phyloP scores from a whole-genome alignment of 2,888 invertebrate species.

The Chesias legatella region DNA sequence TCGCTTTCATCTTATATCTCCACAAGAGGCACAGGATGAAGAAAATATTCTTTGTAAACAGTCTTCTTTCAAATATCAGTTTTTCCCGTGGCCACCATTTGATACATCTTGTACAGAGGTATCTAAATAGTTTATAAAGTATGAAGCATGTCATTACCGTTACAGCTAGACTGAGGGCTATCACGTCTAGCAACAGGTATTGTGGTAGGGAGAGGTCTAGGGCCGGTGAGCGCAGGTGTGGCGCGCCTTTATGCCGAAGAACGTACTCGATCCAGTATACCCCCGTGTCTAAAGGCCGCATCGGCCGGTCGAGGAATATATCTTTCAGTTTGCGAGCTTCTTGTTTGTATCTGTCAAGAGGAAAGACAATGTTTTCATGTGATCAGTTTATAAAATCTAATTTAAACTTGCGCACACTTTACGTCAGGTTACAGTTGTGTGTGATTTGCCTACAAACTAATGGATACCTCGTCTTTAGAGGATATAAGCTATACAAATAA shows the following conservation, averaged over 20 bases:
- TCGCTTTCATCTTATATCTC: constrained; percentile 64
- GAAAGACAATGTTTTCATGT: neutral
- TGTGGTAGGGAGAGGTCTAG: constrained; percentile 70
- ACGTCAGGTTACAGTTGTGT: too few species aligned
- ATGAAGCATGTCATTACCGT: constrained; percentile 52
- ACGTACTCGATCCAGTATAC: constrained; percentile 85
- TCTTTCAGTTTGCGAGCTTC: constrained; percentile 70
- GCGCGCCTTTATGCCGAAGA: constrained; percentile 78
- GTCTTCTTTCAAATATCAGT: constrained; percentile 56
- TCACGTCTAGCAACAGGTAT: constrained; percentile 64
- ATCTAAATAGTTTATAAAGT: constrained; percentile 61
- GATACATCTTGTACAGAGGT: constrained; percentile 63
- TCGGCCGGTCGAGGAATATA: constrained; percentile 79
- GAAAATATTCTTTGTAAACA: constrained; percentile 58
- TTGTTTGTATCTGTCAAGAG: constrained; percentile 70
- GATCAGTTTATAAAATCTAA: too few species aligned
- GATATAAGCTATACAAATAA: too few species aligned
- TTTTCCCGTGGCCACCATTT: constrained; percentile 67
- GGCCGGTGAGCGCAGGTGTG: constrained; percentile 72
- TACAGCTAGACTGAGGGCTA: constrained; percentile 52
- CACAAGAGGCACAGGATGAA: constrained; percentile 61
- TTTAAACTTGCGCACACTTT: too few species aligned
- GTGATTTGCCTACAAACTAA: too few species aligned
- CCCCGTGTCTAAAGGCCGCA: constrained; percentile 80
- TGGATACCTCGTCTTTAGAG: too few species aligned